phyloP scores from a whole-genome alignment of 2,888 invertebrate species.

The Trimorus sp. region DNA sequence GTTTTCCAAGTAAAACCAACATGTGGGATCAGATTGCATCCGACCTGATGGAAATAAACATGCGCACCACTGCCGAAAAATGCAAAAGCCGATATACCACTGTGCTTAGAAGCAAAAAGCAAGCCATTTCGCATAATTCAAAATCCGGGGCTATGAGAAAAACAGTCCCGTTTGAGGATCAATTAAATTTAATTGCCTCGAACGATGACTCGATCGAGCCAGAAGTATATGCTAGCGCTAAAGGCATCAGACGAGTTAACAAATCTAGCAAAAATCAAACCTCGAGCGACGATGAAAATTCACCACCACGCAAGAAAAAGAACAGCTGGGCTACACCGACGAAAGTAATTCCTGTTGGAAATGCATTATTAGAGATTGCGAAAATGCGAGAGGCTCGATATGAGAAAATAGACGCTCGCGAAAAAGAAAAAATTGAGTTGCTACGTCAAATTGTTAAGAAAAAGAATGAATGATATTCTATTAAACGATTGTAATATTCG shows the following conservation, averaged over 20 bases:
- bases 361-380: neutral
- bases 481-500: neutral
- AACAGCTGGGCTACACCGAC: neutral
- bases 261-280: neutral
- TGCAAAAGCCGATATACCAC: conserved; percentile 26
- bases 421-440: neutral
- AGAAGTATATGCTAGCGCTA: neutral
- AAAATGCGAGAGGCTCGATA: neutral
- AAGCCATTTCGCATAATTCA: conserved; percentile 23
- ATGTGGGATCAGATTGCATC: conserved; percentile 8
- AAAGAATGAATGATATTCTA: neutral
- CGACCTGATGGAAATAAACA: neutral
- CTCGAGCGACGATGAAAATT: neutral
- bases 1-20: neutral
- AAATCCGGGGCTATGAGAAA: conserved; percentile 20
- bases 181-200: conserved; percentile 7
- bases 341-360: neutral
- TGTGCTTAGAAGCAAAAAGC: conserved; percentile 11
- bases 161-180: conserved; percentile 24
- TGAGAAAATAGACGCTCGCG: neutral
- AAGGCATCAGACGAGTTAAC: neutral
- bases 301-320: neutral
- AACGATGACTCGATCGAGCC: neutral
- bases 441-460: neutral
- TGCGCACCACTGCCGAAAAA: conserved; percentile 12